Evolutionary conservation across 2,113 vertebrate genomes (phyloP).

Genomic region (Cercocebus atys): DNA sequence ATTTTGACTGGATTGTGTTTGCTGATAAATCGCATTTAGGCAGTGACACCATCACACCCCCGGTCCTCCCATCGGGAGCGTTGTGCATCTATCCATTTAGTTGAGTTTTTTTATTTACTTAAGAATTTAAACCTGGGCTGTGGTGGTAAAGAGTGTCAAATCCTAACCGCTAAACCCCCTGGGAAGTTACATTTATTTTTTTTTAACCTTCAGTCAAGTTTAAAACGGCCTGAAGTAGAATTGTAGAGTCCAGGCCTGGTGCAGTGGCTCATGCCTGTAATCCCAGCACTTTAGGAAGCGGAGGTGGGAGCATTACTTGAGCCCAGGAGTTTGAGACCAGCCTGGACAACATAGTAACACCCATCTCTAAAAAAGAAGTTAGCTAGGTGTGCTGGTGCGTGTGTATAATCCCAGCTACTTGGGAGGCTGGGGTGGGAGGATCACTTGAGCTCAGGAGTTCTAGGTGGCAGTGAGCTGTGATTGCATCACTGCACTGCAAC

Average conservation of each 20-base stretch:
- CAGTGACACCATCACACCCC: not conserved
- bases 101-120: not conserved
- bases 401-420: too few species aligned
- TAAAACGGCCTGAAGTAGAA: not conserved
- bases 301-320: too few species aligned
- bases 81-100: not conserved
- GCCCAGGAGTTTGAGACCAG: too few species aligned
- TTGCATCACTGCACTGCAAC: too few species aligned
- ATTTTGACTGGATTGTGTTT: not conserved
- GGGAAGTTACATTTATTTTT: not conserved
- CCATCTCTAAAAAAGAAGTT: too few species aligned
- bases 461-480: too few species aligned
- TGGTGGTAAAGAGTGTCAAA: not conserved
- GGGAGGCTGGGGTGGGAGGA: too few species aligned
- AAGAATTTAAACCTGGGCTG: not conserved
- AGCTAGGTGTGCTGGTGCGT: too few species aligned
- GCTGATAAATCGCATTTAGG: not conserved
- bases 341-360: too few species aligned
- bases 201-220: not conserved
- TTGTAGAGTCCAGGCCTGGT: not conserved
- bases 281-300: too few species aligned
- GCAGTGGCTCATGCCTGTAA: too few species aligned
- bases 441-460: too few species aligned
- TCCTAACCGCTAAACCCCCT: not conserved
- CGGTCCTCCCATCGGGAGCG: rapidly evolving